Conservation (phyloP, 2,888 invertebrate genomes). For the Chromoteleia sp. region DNA sequence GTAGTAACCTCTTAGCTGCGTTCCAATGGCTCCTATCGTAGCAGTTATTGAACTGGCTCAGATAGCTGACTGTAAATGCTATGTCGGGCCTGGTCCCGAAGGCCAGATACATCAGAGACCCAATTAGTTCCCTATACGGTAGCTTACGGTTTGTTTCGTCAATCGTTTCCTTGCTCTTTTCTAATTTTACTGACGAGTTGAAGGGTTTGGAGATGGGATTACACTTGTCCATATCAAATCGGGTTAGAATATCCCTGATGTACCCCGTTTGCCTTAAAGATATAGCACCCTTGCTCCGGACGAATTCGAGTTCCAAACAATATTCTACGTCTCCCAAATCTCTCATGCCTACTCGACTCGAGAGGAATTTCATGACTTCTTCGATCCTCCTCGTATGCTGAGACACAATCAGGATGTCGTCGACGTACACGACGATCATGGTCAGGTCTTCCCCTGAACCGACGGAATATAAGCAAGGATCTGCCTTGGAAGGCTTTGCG, state of each 20-base stretch:
- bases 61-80: neutral
- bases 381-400: no score
- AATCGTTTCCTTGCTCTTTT: neutral
- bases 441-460: no score
- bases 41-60: constrained; percentile 1
- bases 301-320: constrained; percentile 61
- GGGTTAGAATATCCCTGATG: constrained; percentile 69
- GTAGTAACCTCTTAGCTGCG: neutral
- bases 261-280: constrained; percentile 68
- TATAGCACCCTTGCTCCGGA: no score
- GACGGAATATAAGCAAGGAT: no score
- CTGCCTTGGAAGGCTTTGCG: neutral
- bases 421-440: no score
- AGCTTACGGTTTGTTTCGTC: neutral
- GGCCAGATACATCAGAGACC: constrained; percentile 63
- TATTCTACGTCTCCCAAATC: constrained; percentile 68
- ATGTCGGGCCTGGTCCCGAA: constrained; percentile 65
- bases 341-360: constrained; percentile 72
- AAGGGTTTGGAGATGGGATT: constrained; percentile 73
- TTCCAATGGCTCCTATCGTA: neutral
- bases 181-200: constrained; percentile 27
- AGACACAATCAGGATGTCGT: no score
- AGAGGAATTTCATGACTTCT: no score
- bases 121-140: constrained; percentile 54
- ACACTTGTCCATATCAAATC: constrained; percentile 74